A percentile compares a stretch with the other conserved stretches of the same genome.
These are phyloP conservation scores for Thecocarcelia acutangulata DNA, from an alignment of 2,888 invertebrate genomes.

Conservation along the genomic window DNA sequence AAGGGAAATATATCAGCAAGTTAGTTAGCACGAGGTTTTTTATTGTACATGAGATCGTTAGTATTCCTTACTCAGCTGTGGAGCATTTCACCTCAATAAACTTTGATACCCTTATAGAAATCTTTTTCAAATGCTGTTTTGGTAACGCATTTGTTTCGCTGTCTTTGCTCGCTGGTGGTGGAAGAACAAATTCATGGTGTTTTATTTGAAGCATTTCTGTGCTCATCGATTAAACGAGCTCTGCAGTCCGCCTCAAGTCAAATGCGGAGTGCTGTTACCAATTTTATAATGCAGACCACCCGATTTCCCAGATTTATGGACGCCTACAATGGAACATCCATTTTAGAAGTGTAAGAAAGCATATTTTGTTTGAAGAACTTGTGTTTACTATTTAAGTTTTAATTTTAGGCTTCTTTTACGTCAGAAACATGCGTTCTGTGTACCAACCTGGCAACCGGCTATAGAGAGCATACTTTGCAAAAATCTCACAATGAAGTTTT, in stretches of 20 bases:
- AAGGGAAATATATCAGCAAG: no score
- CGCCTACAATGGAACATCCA: conserved; percentile 75
- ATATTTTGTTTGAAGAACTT: not conserved
- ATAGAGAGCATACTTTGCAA: conserved; percentile 84
- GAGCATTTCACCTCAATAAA: no score
- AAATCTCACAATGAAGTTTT: conserved; percentile 85
- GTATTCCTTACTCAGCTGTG: no score
- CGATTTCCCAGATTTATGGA: conserved; percentile 74
- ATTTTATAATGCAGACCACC: conserved; percentile 78
- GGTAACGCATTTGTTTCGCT: conserved; percentile 76
- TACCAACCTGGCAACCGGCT: conserved; percentile 85
- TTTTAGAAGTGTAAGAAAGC: conserved; percentile 76
- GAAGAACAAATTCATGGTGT: conserved; percentile 72
- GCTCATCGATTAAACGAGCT: conserved; percentile 75
- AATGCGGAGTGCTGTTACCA: conserved; percentile 77
- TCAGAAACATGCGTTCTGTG: conserved; percentile 77
- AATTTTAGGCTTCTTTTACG: conserved; percentile 73
- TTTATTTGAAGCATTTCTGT: conserved; percentile 71
- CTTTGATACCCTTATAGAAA: conserved; percentile 42
- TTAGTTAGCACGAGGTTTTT: no score
- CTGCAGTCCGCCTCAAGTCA: conserved; percentile 75
- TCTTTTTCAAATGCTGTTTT: conserved; percentile 73
- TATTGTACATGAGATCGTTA: no score
- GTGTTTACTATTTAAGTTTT: not conserved
- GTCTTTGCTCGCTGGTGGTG: conserved; percentile 75